A percentile compares a stretch with the other conserved stretches of the same genome.
phyloP scores from a whole-genome alignment of 2,888 invertebrate species.

The Mythimna pallens region DNA sequence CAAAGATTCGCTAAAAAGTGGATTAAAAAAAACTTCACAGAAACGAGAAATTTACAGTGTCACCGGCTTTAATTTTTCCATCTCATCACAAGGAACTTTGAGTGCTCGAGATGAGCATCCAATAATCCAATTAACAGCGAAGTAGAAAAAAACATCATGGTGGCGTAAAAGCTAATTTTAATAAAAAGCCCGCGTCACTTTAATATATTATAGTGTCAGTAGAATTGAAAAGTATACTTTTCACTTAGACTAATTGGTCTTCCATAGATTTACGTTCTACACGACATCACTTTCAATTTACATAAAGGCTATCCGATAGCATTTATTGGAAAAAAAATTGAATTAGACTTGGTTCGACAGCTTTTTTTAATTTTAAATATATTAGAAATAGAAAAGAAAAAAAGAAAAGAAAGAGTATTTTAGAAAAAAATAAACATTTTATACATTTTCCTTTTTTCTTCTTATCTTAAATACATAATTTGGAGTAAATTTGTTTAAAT shows the following conservation, averaged over 20 bases:
- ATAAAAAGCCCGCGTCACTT: constrained; percentile 71
- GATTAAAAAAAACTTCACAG: not conserved
- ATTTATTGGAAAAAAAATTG: not conserved
- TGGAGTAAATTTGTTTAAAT: not conserved
- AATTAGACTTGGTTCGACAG: not conserved
- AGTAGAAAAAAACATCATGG: constrained; percentile 55
- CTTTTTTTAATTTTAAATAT: not conserved
- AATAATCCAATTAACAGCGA: constrained; percentile 72
- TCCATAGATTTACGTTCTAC: constrained; percentile 57
- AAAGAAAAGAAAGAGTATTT: no score
- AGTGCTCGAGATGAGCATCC: constrained; percentile 51
- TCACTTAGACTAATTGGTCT: constrained; percentile 72
- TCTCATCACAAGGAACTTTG: constrained; percentile 35
- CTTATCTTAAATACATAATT: not conserved
- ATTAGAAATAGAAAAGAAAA: no score
- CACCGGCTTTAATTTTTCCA: constrained; percentile 7
- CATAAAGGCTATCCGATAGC: not conserved
- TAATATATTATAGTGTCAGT: constrained; percentile 61
- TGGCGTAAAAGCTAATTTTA: constrained; percentile 74
- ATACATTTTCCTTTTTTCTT: not conserved
- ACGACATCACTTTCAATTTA: constrained; percentile 47
- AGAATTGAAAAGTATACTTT: constrained; percentile 76
- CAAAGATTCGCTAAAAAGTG: not conserved
- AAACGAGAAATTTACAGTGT: not conserved
- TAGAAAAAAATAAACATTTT: not conserved